Base-by-base conservation (phyloP, 2,888 invertebrate species). In the Drosophila pseudotalamancana region DNA sequence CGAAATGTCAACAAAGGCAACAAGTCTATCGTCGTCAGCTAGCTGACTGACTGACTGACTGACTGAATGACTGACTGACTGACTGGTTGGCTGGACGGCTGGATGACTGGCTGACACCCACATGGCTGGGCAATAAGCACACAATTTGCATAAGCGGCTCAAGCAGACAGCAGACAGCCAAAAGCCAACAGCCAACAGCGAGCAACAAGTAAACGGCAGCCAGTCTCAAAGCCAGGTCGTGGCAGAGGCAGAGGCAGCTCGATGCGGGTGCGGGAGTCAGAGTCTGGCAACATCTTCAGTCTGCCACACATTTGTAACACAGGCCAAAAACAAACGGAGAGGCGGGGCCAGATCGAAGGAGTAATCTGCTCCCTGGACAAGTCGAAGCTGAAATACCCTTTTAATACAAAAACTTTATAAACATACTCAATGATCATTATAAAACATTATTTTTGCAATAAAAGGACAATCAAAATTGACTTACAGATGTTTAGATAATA, bases 81-180 rank as follows among this genome's bases (percentile, higher is more conserved):
- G 57, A 43, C 46, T 73, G 63, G 35, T 32, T 39, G 49, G 40
- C 59, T 55, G 54, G 39, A 32, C 57, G 69, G 31, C 76, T 74
- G 57, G 54, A 12, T 64, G 67, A 68, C 69, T 70, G 40, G 53
- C 82, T 87, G 80, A 85, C 80, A 87, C 88, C 80, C 80, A 80
- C 80, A 87, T 82, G 75, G 72, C 79, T 63, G 74, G 79, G 80
- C 76, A 76, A 76, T 76, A 76, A 76, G 76, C 76, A 79, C 77
- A 76, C 88, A 87, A 81, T 87, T 81, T 87, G 81, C 81, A 81
- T 81, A 81, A 81, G 81, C 81, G 79, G 83, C 86, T 66, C 77
- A 65, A 60, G 49, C 53, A 60, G 72, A 59, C 51, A 21, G 39
- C 32, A 21, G 66, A 37, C 42, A n/a, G 64, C 34, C 25, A n/a